Evolutionary conservation across 2,888 invertebrate species (phyloP).

Genomic region (Drosophila rubida): DNA sequence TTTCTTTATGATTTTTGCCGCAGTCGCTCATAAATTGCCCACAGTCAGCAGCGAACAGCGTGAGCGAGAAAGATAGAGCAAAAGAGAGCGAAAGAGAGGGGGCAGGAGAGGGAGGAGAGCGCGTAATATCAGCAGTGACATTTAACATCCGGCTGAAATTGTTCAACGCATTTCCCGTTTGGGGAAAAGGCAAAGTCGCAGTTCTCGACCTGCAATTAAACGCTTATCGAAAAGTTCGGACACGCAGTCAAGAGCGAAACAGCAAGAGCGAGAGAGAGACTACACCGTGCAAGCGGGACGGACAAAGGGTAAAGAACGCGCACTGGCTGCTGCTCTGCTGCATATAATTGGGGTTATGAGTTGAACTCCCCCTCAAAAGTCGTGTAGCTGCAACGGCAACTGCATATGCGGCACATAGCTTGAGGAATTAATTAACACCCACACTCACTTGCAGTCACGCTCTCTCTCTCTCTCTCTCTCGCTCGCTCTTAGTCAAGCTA

Average conservation of each 20-base stretch:
- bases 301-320: background rate
- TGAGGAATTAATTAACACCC: constrained; percentile 69
- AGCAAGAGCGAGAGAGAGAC: background rate
- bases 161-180: constrained; percentile 65
- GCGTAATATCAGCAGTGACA: constrained; percentile 58
- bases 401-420: constrained; percentile 37
- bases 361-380: constrained; percentile 13
- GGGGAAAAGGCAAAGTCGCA: constrained; percentile 28
- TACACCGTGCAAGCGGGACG: constrained; percentile 2
- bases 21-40: constrained; percentile 63
- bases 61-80: background rate
- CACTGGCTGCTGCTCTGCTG: too few relatives aligned
- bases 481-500: constrained; percentile 33
- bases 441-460: constrained; percentile 1
- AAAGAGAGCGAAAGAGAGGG: background rate
- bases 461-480: background rate
- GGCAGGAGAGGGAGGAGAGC: background rate
- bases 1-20: constrained; percentile 28
- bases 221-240: constrained; percentile 72
- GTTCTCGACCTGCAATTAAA: constrained; percentile 72
- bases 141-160: constrained; percentile 75
- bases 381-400: constrained; percentile 4
- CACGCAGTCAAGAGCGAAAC: constrained; percentile 1
- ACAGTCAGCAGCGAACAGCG: constrained; percentile 14
- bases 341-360: constrained; percentile 68